Conservation (phyloP, 2,888 invertebrate species). For the Tanypteryx hageni region DNA sequence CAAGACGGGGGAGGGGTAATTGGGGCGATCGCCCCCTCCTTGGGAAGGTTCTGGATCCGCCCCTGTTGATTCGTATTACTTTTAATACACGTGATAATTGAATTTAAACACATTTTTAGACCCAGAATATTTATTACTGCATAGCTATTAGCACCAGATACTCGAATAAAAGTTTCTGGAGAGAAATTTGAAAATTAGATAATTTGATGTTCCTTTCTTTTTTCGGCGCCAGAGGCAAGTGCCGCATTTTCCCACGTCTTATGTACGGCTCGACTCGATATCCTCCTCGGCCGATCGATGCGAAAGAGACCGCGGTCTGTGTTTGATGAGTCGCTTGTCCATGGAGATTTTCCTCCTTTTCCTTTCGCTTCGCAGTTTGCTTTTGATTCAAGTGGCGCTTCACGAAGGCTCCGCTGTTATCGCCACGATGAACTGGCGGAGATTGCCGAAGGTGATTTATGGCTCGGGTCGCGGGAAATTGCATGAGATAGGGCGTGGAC, state of each 20-base stretch:
- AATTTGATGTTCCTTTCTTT: too few relatives aligned
- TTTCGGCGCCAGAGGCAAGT: too few relatives aligned
- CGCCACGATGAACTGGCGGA: neutral
- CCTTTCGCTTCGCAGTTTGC: neutral
- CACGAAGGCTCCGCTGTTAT: neutral
- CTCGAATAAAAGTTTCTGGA: too few relatives aligned
- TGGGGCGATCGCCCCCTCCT: too few relatives aligned
- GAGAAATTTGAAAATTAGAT: too few relatives aligned
- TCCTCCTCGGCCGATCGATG: neutral
- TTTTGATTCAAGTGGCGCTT: slow-evolving; percentile 10
- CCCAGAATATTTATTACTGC: too few relatives aligned
- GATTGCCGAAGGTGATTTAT: neutral
- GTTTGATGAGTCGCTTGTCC: neutral
- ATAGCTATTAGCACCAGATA: too few relatives aligned
- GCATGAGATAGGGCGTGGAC: neutral
- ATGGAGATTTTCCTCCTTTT: neutral
- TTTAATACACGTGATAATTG: too few relatives aligned
- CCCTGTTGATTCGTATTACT: too few relatives aligned
- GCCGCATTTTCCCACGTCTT: neutral
- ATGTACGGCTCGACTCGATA: neutral
- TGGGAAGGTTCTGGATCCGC: too few relatives aligned
- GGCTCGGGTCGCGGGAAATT: slow-evolving; percentile 1
- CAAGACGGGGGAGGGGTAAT: too few relatives aligned
- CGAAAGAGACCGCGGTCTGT: neutral
- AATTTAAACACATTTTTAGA: too few relatives aligned